Percentiles rank a stretch among this genome's conserved stretches.
Evolutionary conservation across 2,797 vertebrate species (phyloP).

Genomic region (Iguana delicatissima): DNA sequence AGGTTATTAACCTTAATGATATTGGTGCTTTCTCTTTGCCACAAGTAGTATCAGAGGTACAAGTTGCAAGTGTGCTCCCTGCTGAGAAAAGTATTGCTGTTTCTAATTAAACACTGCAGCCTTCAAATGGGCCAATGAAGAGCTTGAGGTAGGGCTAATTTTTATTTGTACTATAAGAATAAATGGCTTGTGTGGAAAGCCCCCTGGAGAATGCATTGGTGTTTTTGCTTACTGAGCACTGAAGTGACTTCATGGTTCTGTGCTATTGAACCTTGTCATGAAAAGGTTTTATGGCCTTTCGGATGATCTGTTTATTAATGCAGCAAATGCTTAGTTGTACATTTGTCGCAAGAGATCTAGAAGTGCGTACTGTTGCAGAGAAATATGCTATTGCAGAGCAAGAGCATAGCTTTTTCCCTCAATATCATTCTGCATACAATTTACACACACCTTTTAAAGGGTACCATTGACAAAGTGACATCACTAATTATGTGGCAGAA

Average conservation of each 20-base stretch:
- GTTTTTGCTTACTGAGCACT: constrained; percentile 17
- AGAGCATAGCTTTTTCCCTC: not conserved
- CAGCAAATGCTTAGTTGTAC: not conserved
- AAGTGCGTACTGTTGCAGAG: no score
- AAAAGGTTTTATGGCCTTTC: not conserved
- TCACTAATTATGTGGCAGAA: not conserved
- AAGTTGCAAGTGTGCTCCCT: constrained; percentile 39
- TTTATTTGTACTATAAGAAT: constrained; percentile 21
- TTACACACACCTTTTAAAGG: not conserved
- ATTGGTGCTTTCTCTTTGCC: constrained; percentile 40
- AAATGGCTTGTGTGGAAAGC: constrained; percentile 30
- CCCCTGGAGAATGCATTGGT: constrained; percentile 22
- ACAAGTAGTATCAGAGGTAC: constrained; percentile 45
- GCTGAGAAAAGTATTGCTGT: constrained; percentile 58
- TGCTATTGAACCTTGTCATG: not conserved
- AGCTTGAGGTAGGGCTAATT: constrained; percentile 37
- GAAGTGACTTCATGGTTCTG: not conserved
- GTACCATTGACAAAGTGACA: not conserved
- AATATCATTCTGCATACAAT: not conserved
- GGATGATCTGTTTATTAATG: not conserved
- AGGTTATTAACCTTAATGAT: constrained; percentile 44
- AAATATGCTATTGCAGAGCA: not conserved
- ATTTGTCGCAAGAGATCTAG: not conserved
- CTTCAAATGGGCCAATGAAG: constrained; percentile 13
- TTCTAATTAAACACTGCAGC: constrained; percentile 45